Percentiles rank a stretch among this genome's conserved stretches.
These are phyloP conservation scores for Steinernema hermaphroditum DNA, from an alignment of 2,888 invertebrate genomes.

Conservation along the genomic window DNA sequence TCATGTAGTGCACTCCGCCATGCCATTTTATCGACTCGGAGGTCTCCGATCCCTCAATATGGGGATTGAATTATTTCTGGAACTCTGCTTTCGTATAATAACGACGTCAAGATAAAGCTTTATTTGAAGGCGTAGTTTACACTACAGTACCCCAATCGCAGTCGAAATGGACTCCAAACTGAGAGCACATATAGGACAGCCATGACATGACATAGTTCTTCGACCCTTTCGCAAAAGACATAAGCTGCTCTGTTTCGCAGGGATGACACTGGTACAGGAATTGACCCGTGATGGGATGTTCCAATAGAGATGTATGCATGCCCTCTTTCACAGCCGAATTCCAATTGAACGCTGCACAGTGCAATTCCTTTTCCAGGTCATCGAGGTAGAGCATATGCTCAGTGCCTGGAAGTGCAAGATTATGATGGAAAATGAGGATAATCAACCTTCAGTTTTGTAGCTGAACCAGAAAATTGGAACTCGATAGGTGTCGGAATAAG, in stretches of 20 bases:
- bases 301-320: not conserved
- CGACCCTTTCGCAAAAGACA: not conserved
- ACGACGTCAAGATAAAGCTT: too few relatives aligned
- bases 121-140: too few relatives aligned
- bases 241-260: not conserved
- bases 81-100: too few relatives aligned
- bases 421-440: not conserved
- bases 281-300: not conserved
- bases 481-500: not conserved
- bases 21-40: too few relatives aligned
- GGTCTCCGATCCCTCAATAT: too few relatives aligned
- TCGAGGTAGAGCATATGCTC: not conserved
- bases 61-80: too few relatives aligned
- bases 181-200: conserved; percentile 13
- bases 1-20: too few relatives aligned
- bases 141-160: not conserved
- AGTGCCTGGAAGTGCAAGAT: not conserved
- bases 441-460: not conserved
- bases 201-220: conserved; percentile 5
- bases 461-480: not conserved
- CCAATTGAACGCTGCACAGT: conserved; percentile 2
- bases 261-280: not conserved
- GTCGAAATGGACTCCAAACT: not conserved
- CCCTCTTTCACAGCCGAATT: not conserved
- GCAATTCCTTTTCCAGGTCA: not conserved